Conservation (phyloP, 2,797 vertebrate genomes). For the Coregonus suidteri region DNA sequence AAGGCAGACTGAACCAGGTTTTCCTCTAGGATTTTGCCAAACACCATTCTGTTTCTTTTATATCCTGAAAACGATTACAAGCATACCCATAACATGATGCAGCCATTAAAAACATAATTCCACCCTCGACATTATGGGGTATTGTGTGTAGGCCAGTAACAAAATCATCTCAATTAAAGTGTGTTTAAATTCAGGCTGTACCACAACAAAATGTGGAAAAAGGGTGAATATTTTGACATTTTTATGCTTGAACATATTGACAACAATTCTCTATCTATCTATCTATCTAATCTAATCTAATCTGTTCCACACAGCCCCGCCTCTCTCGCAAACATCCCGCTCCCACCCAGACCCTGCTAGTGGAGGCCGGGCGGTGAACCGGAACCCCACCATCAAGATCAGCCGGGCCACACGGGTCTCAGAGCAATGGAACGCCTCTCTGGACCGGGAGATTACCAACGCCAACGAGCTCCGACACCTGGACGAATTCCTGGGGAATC, state of each 20-base stretch:
- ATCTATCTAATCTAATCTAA: no score
- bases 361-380: constrained; percentile 56
- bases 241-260: not conserved
- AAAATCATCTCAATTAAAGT: no score
- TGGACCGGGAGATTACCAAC: constrained; percentile 85
- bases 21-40: no score
- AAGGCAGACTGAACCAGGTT: no score
- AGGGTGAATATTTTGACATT: not conserved
- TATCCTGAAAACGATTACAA: no score
- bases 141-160: no score
- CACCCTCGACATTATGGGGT: no score
- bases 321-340: constrained; percentile 35
- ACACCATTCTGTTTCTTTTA: not conserved
- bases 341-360: constrained; percentile 51
- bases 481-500: constrained; percentile 92
- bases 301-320: not conserved
- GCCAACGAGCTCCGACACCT: constrained; percentile 88
- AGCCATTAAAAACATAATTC: no score
- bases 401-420: constrained; percentile 83
- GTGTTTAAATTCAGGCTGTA: no score
- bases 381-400: constrained; percentile 83
- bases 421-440: constrained; percentile 78
- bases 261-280: not conserved
- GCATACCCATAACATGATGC: no score
- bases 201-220: no score